Percentiles rank a stretch among this genome's conserved stretches.
Conservation (phyloP, 2,797 vertebrate species). For the Chrysocyon brachyurus region DNA sequence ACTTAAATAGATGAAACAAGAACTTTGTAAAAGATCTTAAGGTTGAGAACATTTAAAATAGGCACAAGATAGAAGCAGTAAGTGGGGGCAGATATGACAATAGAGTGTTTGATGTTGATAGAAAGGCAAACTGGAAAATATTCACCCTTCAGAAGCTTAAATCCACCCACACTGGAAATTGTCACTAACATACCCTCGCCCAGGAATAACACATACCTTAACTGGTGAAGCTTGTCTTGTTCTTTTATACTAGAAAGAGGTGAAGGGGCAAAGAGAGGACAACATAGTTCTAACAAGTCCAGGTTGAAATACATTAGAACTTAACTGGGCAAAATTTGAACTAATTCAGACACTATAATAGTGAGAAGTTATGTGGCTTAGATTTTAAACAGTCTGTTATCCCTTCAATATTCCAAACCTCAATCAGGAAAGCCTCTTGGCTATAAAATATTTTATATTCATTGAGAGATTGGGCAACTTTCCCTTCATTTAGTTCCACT, state of each 20-base stretch:
- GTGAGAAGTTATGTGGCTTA: not conserved
- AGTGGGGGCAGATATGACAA: constrained; percentile 55
- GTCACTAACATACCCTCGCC: constrained; percentile 76
- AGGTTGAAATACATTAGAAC: constrained; percentile 3
- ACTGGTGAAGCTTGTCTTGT: constrained; percentile 55
- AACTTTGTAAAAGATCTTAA: constrained; percentile 64
- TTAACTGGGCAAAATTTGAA: not conserved
- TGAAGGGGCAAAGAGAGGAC: constrained; percentile 41
- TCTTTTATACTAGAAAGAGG: constrained; percentile 65
- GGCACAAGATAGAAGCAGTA: constrained; percentile 52
- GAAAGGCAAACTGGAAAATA: constrained; percentile 83
- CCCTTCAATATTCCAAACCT: not conserved
- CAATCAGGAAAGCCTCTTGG: not conserved
- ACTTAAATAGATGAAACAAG: constrained; percentile 61
- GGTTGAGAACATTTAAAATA: constrained; percentile 54
- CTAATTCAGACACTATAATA: constrained; percentile 9
- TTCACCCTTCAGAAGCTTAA: constrained; percentile 83
- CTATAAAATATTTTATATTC: constrained; percentile 13
- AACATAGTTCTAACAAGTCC: constrained; percentile 39
- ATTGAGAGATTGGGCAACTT: not conserved
- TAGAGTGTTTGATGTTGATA: constrained; percentile 78
- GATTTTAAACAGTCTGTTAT: not conserved
- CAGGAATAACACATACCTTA: constrained; percentile 70
- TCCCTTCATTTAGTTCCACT: not conserved
- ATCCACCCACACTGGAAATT: constrained; percentile 86